Evolutionary conservation across 2,888 invertebrate genomes (phyloP).

Genomic region (Caenorhabditis wallacei): DNA sequence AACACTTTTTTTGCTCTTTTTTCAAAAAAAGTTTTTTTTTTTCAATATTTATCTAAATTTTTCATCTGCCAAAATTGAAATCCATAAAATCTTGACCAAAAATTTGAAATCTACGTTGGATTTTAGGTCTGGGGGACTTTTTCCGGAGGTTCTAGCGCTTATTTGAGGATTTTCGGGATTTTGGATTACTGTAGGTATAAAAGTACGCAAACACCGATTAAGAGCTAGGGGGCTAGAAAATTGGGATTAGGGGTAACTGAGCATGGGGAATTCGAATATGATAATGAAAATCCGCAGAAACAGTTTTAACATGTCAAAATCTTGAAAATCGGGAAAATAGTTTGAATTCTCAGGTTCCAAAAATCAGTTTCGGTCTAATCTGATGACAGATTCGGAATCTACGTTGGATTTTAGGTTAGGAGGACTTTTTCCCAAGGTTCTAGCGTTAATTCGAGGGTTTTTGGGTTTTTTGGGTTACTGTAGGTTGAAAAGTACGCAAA

Average conservation of each 20-base stretch:
- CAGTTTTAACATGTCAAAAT: no score
- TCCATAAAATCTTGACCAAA: no score
- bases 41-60: no score
- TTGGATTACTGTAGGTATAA: background rate
- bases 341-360: no score
- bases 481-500: conserved; percentile 1
- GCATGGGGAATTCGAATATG: background rate
- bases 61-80: no score
- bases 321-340: no score
- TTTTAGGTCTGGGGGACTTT: background rate
- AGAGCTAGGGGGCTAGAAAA: background rate
- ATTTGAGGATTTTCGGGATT: background rate
- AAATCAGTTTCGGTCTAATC: no score
- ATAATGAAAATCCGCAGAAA: no score
- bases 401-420: background rate
- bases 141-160: background rate
- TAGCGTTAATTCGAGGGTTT: background rate
- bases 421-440: background rate
- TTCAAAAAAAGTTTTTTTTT: background rate
- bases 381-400: background rate
- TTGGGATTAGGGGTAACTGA: background rate
- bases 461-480: background rate
- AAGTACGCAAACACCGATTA: background rate
- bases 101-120: background rate
- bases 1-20: background rate